Conservation (phyloP, 2,113 vertebrate species). For the Castor canadensis region DNA sequence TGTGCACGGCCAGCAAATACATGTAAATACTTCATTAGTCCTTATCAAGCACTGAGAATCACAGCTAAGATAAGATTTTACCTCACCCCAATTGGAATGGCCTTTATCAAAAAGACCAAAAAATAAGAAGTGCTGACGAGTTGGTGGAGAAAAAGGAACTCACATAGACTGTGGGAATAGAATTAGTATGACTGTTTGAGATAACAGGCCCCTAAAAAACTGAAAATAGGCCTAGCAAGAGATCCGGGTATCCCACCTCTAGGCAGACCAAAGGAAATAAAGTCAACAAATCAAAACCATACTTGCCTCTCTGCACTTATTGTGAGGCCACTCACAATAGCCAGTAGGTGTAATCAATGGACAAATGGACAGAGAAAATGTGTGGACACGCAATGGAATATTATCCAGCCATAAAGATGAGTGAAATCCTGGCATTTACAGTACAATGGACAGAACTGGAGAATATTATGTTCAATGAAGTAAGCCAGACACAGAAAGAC, state of each 20-base stretch:
- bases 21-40: neutral
- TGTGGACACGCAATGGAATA: neutral
- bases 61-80: neutral
- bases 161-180: neutral
- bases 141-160: neutral
- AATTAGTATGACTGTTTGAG: neutral
- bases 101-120: neutral
- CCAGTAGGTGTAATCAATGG: neutral
- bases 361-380: neutral
- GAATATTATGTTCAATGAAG: neutral
- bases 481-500: neutral
- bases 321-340: neutral
- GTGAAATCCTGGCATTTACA: neutral
- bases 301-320: neutral
- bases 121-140: neutral
- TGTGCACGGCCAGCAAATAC: neutral
- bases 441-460: neutral
- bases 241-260: neutral
- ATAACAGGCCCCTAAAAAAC: neutral
- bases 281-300: neutral
- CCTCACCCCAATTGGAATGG: neutral
- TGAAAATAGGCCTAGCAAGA: too few species aligned
- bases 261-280: neutral
- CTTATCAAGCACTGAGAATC: neutral
- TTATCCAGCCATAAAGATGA: neutral